These are phyloP conservation scores for Tetrapedia diversipes DNA, from an alignment of 2,888 invertebrate genomes.

Conservation along the genomic window DNA sequence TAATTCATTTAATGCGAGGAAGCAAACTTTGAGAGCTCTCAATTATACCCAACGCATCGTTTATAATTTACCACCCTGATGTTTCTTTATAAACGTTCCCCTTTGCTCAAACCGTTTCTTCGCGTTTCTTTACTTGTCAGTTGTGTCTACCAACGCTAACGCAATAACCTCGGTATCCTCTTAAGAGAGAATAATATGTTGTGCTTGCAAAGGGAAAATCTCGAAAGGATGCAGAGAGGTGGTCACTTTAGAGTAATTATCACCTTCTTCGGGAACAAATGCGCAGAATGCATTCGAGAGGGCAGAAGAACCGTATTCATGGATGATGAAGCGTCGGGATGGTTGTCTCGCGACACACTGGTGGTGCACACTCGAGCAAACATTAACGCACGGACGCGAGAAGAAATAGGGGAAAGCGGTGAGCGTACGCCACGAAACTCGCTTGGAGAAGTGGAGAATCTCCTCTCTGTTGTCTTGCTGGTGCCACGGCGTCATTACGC, in stretches of 20 bases:
- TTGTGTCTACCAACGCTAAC: no score
- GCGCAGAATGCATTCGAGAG: background rate
- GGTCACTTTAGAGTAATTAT: conserved; percentile 20
- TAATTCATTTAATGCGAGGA: no score
- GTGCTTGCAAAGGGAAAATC: background rate
- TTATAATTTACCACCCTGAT: no score
- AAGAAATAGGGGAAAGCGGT: conserved; percentile 21
- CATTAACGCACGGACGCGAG: conserved; percentile 34
- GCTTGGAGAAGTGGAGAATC: conserved; percentile 15
- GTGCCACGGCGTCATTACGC: conserved; percentile 70
- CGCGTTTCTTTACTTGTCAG: no score
- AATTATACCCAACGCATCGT: no score
- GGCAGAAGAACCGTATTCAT: conserved; percentile 7
- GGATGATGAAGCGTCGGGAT: conserved; percentile 7
- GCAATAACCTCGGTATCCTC: no score
- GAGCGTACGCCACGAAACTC: conserved; percentile 14
- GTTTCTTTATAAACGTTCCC: no score
- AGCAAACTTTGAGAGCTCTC: no score
- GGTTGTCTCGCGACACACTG: background rate
- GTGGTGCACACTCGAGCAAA: conserved; percentile 31
- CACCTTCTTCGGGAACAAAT: background rate
- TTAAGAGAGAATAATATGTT: no score
- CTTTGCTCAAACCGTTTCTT: no score
- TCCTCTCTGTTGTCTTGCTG: conserved; percentile 70
- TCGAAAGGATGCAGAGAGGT: background rate